These are phyloP conservation scores for Bryconaethiops microstoma DNA, from an alignment of 2,797 vertebrate species.

Conservation along the genomic window DNA sequence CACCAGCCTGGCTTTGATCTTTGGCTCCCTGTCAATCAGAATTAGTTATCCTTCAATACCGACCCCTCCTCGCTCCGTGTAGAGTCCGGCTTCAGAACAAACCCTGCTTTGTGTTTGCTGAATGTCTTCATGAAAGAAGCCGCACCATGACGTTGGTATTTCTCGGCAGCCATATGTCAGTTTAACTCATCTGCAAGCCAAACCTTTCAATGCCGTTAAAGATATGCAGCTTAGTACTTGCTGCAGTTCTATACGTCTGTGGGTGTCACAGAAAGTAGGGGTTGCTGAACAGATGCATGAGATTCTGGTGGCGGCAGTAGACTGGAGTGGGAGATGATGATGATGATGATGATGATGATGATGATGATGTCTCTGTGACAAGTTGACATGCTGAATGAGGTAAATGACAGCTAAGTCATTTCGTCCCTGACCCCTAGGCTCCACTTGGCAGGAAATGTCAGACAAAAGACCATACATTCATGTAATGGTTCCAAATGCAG, in stretches of 20 bases:
- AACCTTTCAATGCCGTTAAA: conserved; percentile 33
- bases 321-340: conserved; percentile 32
- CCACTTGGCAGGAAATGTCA: conserved; percentile 21
- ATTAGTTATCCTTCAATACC: conserved; percentile 76
- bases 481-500: conserved; percentile 2
- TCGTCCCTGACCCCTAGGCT: conserved; percentile 42
- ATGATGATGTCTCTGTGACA: conserved; percentile 21
- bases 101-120: conserved; percentile 53
- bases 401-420: conserved; percentile 46
- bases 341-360: conserved; percentile 13
- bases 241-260: conserved; percentile 20
- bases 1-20: conserved; percentile 79
- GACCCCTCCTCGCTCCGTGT: conserved; percentile 49
- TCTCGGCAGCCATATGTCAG: conserved; percentile 51
- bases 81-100: conserved; percentile 54
- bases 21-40: conserved; percentile 82
- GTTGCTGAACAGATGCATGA: background rate
- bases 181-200: conserved; percentile 34
- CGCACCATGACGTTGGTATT: conserved; percentile 51
- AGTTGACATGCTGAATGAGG: conserved; percentile 48
- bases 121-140: conserved; percentile 56
- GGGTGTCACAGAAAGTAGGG: background rate
- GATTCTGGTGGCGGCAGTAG: background rate
- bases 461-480: conserved; percentile 41
- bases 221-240: background rate